phyloP scores from a whole-genome alignment of 2,113 vertebrate species.

The Sander vitreus region DNA sequence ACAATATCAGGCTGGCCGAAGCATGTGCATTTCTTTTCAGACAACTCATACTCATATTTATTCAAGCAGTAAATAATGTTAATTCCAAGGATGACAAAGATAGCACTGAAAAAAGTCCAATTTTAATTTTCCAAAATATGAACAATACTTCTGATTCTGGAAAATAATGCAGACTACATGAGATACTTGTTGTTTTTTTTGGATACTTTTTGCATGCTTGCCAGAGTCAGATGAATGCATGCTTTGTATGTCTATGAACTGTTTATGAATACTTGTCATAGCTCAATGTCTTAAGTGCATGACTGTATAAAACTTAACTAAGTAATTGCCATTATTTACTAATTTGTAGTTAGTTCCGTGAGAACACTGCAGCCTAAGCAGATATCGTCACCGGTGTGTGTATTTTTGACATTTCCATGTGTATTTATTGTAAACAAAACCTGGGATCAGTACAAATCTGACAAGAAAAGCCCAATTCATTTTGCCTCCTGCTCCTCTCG shows the following conservation, averaged over 20 bases:
- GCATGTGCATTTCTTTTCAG: conserved; percentile 15
- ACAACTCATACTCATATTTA: neutral
- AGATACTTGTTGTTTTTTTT: neutral
- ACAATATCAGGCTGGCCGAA: neutral
- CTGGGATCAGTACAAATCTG: conserved; percentile 6
- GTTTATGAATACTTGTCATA: neutral
- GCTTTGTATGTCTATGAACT: neutral
- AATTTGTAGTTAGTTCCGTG: neutral
- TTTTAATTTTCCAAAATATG: neutral
- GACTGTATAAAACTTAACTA: neutral
- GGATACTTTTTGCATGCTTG: neutral
- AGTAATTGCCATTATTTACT: neutral
- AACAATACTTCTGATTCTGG: neutral
- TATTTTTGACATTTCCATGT: conserved; percentile 1
- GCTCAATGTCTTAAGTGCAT: neutral
- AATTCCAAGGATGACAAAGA: neutral
- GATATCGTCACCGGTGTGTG: neutral
- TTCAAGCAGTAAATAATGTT: neutral
- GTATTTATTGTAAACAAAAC: conserved; percentile 1
- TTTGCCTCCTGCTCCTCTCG: conserved; percentile 16
- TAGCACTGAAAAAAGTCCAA: neutral
- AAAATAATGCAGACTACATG: neutral
- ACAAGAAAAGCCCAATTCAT: conserved; percentile 10
- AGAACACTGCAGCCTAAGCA: neutral
- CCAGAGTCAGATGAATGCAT: neutral